Percentiles rank a stretch among this genome's conserved stretches.
Evolutionary conservation across 1,140 invertebrate species (phyloP).

Genomic region (Drosophila watanabei): DNA sequence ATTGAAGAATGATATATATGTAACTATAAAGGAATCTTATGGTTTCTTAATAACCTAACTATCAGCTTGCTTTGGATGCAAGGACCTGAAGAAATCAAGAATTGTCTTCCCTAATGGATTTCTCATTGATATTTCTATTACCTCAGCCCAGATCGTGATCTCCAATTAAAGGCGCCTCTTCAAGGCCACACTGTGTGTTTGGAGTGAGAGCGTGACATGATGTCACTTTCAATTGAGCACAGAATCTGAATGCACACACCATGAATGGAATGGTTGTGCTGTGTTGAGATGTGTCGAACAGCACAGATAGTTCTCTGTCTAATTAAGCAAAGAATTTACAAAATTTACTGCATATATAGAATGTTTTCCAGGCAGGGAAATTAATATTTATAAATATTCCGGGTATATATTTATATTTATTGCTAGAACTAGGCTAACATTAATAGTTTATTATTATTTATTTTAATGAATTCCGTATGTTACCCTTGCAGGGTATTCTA

Average conservation of each 20-base stretch:
- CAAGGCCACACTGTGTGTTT: slow-evolving; percentile 13
- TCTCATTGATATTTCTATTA: slow-evolving; percentile 2
- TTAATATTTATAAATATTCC: not conserved
- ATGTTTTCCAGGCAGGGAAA: not conserved
- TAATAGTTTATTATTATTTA: not conserved
- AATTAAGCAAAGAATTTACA: slow-evolving; percentile 4
- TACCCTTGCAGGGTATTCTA: too few relatives aligned
- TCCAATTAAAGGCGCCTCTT: slow-evolving; percentile 31
- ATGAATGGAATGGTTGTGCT: slow-evolving; percentile 8
- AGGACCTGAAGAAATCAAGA: not conserved
- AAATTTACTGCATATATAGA: too few relatives aligned
- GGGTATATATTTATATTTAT: not conserved
- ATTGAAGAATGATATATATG: not conserved
- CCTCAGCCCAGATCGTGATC: slow-evolving; percentile 25
- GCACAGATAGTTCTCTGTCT: not conserved
- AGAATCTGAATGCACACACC: slow-evolving; percentile 14
- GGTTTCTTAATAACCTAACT: too few relatives aligned
- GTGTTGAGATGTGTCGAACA: not conserved
- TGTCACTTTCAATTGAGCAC: slow-evolving; percentile 55
- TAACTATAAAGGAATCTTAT: not conserved
- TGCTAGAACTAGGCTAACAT: not conserved
- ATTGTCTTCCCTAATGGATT: not conserved
- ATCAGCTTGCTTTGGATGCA: too few relatives aligned
- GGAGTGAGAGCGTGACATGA: slow-evolving; percentile 22
- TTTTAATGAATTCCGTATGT: too few relatives aligned